Conservation (phyloP, 2,888 invertebrate species). For the Dilophus febrilis region DNA sequence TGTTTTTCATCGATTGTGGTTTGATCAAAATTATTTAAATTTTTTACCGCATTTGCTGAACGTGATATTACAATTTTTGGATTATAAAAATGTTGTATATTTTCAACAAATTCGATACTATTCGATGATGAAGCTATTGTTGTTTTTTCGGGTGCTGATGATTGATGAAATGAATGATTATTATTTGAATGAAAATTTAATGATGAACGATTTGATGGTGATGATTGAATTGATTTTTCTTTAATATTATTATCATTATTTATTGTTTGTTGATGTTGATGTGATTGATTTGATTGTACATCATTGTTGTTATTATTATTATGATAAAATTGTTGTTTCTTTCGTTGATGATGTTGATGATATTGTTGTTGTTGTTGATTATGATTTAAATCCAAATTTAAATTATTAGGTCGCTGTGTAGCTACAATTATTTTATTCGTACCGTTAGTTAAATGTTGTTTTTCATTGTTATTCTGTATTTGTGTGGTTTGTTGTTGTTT, state of each 20-base stretch:
- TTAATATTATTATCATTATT: too few relatives aligned
- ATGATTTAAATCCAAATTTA: slow-evolving; percentile 21
- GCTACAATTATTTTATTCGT: slow-evolving; percentile 8
- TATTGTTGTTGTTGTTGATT: not conserved
- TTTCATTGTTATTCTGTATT: slow-evolving; percentile 7
- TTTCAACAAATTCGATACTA: not conserved
- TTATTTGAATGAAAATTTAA: not conserved
- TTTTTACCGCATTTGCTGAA: slow-evolving; percentile 16
- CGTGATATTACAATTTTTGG: slow-evolving; percentile 16
- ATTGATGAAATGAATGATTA: too few relatives aligned
- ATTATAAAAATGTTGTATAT: not conserved
- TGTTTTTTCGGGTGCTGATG: not conserved
- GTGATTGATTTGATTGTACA: not conserved
- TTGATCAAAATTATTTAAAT: slow-evolving; percentile 19
- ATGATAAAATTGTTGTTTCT: too few relatives aligned
- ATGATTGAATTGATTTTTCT: too few relatives aligned
- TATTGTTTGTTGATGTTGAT: not conserved
- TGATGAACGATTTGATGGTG: not conserved
- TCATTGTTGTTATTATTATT: too few relatives aligned
- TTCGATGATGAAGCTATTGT: not conserved
- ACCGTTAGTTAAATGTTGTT: slow-evolving; percentile 8
- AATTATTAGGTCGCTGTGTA: slow-evolving; percentile 18
- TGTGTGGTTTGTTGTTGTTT: not conserved
- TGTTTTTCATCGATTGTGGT: slow-evolving; percentile 16
- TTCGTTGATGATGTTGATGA: not conserved